Percentiles rank a stretch among this genome's conserved stretches.
These are phyloP conservation scores for Crotalus viridis DNA, from an alignment of 2,113 vertebrate species.

Conservation along the genomic window DNA sequence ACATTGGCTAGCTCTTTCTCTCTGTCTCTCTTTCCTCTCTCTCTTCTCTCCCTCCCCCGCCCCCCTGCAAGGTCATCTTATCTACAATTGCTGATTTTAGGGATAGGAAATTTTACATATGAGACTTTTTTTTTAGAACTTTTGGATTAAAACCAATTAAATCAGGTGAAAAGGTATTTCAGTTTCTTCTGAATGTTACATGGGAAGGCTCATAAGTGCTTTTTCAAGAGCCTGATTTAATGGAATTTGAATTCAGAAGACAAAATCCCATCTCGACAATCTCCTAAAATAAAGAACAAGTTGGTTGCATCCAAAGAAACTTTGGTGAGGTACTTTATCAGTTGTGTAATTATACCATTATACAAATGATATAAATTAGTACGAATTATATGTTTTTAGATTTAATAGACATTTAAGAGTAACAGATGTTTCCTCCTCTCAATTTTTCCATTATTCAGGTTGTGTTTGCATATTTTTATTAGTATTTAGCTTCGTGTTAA, in stretches of 20 bases:
- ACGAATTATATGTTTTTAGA: background rate
- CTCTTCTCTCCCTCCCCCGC: too few relatives aligned
- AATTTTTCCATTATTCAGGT: background rate
- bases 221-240: background rate
- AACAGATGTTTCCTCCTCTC: background rate
- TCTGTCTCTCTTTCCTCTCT: too few relatives aligned
- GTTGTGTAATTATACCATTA: background rate
- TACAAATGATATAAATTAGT: background rate
- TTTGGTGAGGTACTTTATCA: background rate
- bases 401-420: background rate
- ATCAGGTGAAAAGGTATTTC: background rate
- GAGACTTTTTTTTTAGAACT: background rate
- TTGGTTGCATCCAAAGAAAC: background rate
- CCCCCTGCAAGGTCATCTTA: background rate
- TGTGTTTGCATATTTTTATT: background rate
- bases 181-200: background rate
- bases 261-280: background rate
- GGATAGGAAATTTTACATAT: background rate
- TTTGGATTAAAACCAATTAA: background rate
- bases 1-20: background rate
- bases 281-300: background rate
- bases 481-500: background rate
- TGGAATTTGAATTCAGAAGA: background rate
- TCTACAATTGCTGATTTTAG: background rate
- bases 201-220: background rate